A percentile compares a stretch with the other conserved stretches of the same genome.
Evolutionary conservation across 1,140 invertebrate genomes (phyloP).

Genomic region (Thaumetopoea pityocampa): DNA sequence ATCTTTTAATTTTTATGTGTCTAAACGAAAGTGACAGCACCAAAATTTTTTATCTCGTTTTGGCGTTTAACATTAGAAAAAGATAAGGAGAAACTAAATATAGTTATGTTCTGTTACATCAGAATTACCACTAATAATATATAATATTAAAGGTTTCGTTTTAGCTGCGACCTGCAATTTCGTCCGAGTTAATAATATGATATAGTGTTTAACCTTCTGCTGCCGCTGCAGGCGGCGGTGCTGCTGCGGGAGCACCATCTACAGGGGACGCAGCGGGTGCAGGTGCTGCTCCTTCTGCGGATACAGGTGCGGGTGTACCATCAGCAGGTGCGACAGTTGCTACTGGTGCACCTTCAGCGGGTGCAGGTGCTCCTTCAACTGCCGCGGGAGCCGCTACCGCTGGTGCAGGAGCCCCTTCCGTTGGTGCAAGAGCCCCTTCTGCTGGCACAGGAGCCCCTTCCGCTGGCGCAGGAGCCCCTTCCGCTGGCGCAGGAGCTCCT

Average conservation of each 20-base stretch:
- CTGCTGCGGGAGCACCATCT: slow-evolving; percentile 1
- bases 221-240: slow-evolving; percentile 25
- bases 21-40: too few species aligned
- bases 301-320: slow-evolving; percentile 13
- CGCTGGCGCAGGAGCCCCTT: slow-evolving; percentile 16
- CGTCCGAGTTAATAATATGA: too few species aligned
- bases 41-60: too few species aligned
- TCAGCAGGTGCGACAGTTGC: slow-evolving; percentile 16
- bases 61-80: too few species aligned
- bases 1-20: too few species aligned
- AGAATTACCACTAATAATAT: too few species aligned
- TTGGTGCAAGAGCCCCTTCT: slow-evolving; percentile 25
- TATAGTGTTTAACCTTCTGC: too few species aligned
- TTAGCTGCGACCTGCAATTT: too few species aligned
- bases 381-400: slow-evolving; percentile 22
- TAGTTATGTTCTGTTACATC: too few species aligned
- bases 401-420: slow-evolving; percentile 21
- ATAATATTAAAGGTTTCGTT: too few species aligned
- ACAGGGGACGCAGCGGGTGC: slow-evolving; percentile 6
- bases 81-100: too few species aligned
- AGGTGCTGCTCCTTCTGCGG: slow-evolving; percentile 25
- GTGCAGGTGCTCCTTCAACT: slow-evolving; percentile 10
- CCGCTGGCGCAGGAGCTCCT: too few species aligned
- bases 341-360: slow-evolving; percentile 18
- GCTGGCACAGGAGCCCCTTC: slow-evolving; percentile 24